Base-by-base conservation (phyloP, 2,888 invertebrate species). In the Dynastes grantii region DNA sequence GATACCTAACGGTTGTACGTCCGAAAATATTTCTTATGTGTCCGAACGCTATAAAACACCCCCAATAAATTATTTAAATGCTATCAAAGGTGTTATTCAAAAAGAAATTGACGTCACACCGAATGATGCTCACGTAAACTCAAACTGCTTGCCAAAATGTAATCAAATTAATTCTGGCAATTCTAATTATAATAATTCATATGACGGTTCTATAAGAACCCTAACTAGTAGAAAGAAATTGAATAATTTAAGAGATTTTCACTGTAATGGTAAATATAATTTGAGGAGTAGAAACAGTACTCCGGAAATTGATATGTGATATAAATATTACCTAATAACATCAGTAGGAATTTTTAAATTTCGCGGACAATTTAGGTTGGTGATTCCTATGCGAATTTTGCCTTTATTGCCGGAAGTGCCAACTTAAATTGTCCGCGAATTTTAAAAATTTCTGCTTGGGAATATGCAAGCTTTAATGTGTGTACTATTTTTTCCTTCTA, bases 201-300 rank as follows among this genome's bases (percentile, higher is more conserved):
- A 58, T 55, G 55, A 71, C 22, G 29, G 4, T 22, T 73, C 58
- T n/a, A 11, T 51, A 63, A 77, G 51, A 49, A 73, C 16, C 16
- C 8, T 71, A 3, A 79, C 32, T 51, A 55, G 75, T 71, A 78
- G 78, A 65, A 77, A 65, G 63, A 80, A 68, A 53, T 29, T 79
- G 40, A 64, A 51, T 68, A 71, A 79, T 8, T 70, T 79, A 51
- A 63, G 32, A 22, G 78, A 80, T 1, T 9, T 76, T 22, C 58
- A 76, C 1, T 71, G 58, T 67, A 29, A n/a, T 6, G 77, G 55
- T 5, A 76, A 80, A 32, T 84, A 84, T 79, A 83, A 83, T 81
- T 82, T 84, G 58, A 76, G 84, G 64, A 82, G 81, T 64, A 76
- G 82, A 51, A 77, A 79, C 27, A 79, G 79, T 64, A 84, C 83